Evolutionary conservation across 2,888 invertebrate species (phyloP), one percentile per base, ranked within the genome.

Genomic region (Timandra comae): DNA sequence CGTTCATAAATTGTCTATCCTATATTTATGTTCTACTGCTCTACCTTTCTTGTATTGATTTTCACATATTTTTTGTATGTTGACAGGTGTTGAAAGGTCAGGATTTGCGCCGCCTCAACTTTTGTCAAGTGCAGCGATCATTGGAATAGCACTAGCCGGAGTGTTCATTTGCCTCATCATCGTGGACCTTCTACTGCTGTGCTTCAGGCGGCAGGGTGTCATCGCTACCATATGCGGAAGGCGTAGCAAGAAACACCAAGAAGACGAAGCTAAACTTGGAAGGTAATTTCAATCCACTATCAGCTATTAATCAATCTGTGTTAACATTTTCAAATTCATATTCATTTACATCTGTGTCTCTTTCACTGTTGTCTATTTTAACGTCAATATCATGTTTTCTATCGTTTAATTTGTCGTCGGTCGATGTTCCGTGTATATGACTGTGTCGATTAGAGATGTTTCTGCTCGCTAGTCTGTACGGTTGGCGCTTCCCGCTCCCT

Each of bases 401-500:
- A 21, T 34, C 38, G 35, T 45, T n/a, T n/a, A n/a, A n/a, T n/a
- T n/a, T n/a, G 41, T 49, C 42, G 22, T 38, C 36, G 30, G 33
- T 44, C 43, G 44, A 41, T 30, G 42, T n/a, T 51, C 37, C 36
- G 51, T 41, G 42, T 53, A 42, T 59, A 52, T 63, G 16, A 16
- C 16, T 16, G 80, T 84, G 81, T 84, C 84, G 84, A 82, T 85
- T 81, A 82, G 84, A 85, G 84, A 85, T 85, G 81, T 85, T 85
- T 85, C 82, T 84, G 78, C 78, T 81, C 84, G 80, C 78, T 92
- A 95, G 94, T 93, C 92, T 95, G 91, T 94, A 94, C 91, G 94
- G 94, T 93, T 94, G 94, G 94, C 94, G 94, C 91, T 95, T 94
- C 91, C 94, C 95, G 89, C 93, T 95, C 91, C 94, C 94, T 91